Evolutionary conservation across 2,888 invertebrate genomes (phyloP), one percentile per base, ranked within the genome.

Genomic region (Slavum lentiscoides): DNA sequence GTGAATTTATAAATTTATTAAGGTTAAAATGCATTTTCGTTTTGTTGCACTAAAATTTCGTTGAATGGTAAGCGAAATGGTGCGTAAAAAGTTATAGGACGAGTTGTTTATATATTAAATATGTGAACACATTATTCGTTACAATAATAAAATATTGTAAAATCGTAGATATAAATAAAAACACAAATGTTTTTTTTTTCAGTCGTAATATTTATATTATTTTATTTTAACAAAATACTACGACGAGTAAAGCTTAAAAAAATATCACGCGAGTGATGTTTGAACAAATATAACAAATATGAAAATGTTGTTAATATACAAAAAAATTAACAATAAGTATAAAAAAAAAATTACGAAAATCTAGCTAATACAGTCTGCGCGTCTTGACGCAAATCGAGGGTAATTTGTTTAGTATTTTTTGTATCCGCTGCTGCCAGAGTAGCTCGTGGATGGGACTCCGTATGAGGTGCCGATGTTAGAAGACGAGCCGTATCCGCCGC

Each of bases 361-460:
- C 64, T 74, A 66, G 39, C 9, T 39, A 74, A 58, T 23, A 58
- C 39, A 74, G 74, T 74, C 55, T 58, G 55, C 17, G 15, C 55
- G 37, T 17, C n/a, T 8, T 6, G 55, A 7, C 55, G 6, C 61
- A 49, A 73, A 61, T 62, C 15, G 5, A 53, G 9, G 13, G 49
- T 55, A 21, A 21, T 39, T 37, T 37, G 7, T 37, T 69, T 37
- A 77, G 39, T 69, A 77, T 39, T 77, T 77, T 53, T 77, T 77
- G 61, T 77, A 76, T 13, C 43, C 76, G 21, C 61, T 69, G 70
- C 39, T 77, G 17, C 55, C 23, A 13, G 80, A 69, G 21, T 75
- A 76, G 49, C 75, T 76, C 11, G 80, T 15, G 15, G 70, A 64
- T n/a, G 80, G 80, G 39, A 70, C 55, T 72, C 80, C 80, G 19